Conservation (phyloP, 2,888 invertebrate species). For the Syrphus vitripennis region DNA sequence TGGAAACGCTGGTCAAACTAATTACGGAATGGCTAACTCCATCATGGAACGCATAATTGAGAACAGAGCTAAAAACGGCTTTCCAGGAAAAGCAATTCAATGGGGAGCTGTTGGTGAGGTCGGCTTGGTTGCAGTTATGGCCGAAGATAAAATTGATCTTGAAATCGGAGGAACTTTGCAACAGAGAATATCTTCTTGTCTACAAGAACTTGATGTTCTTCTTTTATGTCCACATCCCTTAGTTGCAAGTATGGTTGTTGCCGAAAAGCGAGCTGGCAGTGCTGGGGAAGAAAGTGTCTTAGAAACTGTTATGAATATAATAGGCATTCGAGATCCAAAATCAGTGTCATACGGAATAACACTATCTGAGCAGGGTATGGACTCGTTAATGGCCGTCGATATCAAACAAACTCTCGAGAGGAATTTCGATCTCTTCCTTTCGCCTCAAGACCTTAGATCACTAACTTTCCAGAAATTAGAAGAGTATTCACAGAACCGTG, state of each 20-base stretch:
- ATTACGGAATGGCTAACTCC: slow-evolving; percentile 94
- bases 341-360: slow-evolving; percentile 87
- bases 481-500: slow-evolving; percentile 75
- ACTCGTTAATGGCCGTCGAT: slow-evolving; percentile 98
- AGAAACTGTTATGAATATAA: slow-evolving; percentile 87
- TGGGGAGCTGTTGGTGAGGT: slow-evolving; percentile 97
- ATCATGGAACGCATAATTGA: slow-evolving; percentile 95
- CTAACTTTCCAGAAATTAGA: slow-evolving; percentile 85
- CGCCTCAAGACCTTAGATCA: slow-evolving; percentile 92
- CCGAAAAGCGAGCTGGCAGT: slow-evolving; percentile 87
- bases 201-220: slow-evolving; percentile 88
- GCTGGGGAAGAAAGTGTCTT: slow-evolving; percentile 86
- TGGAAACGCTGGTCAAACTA: slow-evolving; percentile 94
- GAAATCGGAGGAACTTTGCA: slow-evolving; percentile 92
- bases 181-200: slow-evolving; percentile 92
- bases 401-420: slow-evolving; percentile 95
- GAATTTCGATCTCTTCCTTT: slow-evolving; percentile 92
- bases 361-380: slow-evolving; percentile 96
- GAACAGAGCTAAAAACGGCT: slow-evolving; percentile 85
- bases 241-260: slow-evolving; percentile 93
- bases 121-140: slow-evolving; percentile 90
- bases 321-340: slow-evolving; percentile 87
- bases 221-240: slow-evolving; percentile 87
- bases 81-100: slow-evolving; percentile 92
- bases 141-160: slow-evolving; percentile 86